Conservation (phyloP, 2,888 invertebrate genomes). For the Andrena fulva region DNA sequence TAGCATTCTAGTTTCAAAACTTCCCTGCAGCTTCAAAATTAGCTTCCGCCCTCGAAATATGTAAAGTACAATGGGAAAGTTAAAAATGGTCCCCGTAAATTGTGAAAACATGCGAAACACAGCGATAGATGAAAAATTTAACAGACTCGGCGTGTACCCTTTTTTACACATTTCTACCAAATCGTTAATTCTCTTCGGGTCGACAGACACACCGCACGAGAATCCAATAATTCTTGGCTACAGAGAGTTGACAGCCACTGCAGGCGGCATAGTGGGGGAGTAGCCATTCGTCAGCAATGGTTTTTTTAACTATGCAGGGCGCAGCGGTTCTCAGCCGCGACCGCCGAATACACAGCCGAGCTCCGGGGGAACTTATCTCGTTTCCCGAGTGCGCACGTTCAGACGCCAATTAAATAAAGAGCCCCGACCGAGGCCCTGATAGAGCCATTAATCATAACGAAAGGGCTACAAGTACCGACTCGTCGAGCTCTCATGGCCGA, state of each 20-base stretch:
- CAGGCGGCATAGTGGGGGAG: neutral
- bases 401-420: constrained; percentile 40
- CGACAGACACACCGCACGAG: neutral
- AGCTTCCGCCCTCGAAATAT: no score
- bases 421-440: constrained; percentile 14
- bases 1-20: no score
- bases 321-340: constrained; percentile 41
- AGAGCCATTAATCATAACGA: constrained; percentile 33
- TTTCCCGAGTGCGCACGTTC: neutral
- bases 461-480: constrained; percentile 5
- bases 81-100: no score
- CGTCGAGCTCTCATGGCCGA: constrained; percentile 21
- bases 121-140: no score
- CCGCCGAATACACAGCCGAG: neutral
- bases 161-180: neutral
- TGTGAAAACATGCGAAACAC: no score
- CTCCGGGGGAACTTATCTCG: neutral
- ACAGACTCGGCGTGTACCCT: no score
- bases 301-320: constrained; percentile 39
- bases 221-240: neutral
- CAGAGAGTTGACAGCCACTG: constrained; percentile 33
- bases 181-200: neutral
- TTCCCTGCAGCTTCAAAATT: no score
- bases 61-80: no score
- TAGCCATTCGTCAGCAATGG: constrained; percentile 54